phyloP scores from a whole-genome alignment of 2,888 invertebrate species.

The Philopedon plagiatum region DNA sequence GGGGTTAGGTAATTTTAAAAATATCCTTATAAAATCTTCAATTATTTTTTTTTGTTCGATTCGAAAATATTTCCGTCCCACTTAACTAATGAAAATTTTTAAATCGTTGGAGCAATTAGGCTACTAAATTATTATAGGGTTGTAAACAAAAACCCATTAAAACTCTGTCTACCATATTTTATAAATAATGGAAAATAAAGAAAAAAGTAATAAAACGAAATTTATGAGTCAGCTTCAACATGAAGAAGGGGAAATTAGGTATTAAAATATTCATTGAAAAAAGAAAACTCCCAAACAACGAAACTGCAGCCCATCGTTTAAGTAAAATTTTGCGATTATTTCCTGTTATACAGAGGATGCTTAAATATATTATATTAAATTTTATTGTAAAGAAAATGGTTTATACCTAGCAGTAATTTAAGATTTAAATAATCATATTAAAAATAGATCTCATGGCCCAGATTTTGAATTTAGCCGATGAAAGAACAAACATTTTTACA shows the following conservation, averaged over 20 bases:
- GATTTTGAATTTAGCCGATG: too few relatives aligned
- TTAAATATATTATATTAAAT: background rate
- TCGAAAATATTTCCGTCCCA: too few relatives aligned
- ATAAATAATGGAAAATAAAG: background rate
- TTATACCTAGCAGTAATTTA: too few relatives aligned
- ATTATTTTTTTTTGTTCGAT: too few relatives aligned
- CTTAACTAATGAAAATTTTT: too few relatives aligned
- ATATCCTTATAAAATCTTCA: too few relatives aligned
- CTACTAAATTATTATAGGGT: background rate
- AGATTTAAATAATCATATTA: too few relatives aligned
- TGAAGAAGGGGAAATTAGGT: background rate
- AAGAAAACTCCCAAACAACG: constrained; percentile 3
- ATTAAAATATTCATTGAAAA: constrained; percentile 16
- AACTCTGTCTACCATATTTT: background rate
- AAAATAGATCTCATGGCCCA: too few relatives aligned
- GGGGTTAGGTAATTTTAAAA: too few relatives aligned
- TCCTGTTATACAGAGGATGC: background rate
- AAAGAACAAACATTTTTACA: too few relatives aligned
- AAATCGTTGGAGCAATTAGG: background rate
- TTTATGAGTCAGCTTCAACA: background rate
- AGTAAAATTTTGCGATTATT: background rate
- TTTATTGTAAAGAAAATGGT: too few relatives aligned
- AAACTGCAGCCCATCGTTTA: background rate
- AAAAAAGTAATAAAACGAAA: constrained; percentile 1
- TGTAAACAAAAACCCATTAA: background rate